phyloP scores from a whole-genome alignment of 64 coral and sea anemone species.

The Trachythela sp. region DNA sequence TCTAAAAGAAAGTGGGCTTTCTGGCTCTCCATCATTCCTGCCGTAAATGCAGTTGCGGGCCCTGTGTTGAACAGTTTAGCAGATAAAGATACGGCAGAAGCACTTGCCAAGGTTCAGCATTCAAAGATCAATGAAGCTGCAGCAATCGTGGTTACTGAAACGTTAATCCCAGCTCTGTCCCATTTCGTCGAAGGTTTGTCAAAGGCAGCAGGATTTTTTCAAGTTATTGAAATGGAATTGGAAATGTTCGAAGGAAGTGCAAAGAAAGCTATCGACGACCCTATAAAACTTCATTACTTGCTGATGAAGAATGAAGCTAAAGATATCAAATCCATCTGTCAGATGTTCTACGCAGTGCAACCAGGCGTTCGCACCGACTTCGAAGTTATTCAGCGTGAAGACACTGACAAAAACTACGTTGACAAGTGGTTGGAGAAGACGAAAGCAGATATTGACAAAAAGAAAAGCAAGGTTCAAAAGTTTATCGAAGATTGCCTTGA shows the following conservation, averaged over 20 bases:
- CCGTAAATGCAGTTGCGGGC: constrained; percentile 10
- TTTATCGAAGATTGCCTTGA: no score
- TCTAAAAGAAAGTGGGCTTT: constrained; percentile 47
- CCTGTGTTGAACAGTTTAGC: neutral
- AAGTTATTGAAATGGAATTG: constrained; percentile 35
- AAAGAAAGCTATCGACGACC: neutral
- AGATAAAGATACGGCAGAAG: neutral
- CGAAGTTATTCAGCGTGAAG: constrained; percentile 1
- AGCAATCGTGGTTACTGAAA: neutral
- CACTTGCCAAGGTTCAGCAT: neutral
- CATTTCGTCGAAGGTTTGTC: constrained; percentile 11
- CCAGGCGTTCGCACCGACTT: constrained; percentile 47
- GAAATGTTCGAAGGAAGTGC: constrained; percentile 21
- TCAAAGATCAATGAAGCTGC: neutral
- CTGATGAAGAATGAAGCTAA: constrained; percentile 25
- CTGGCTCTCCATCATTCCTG: constrained; percentile 19
- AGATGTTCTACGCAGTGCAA: constrained; percentile 8
- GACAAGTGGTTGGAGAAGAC: constrained; percentile 50
- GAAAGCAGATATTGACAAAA: no score
- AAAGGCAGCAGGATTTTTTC: constrained; percentile 47
- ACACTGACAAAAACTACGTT: neutral
- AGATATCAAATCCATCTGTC: constrained; percentile 41
- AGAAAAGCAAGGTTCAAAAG: no score
- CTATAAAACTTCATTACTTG: constrained; percentile 27
- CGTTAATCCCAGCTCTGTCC: constrained; percentile 35